Base-by-base conservation (phyloP, 2,888 invertebrate species). In the Troides oblongomaculatus region DNA sequence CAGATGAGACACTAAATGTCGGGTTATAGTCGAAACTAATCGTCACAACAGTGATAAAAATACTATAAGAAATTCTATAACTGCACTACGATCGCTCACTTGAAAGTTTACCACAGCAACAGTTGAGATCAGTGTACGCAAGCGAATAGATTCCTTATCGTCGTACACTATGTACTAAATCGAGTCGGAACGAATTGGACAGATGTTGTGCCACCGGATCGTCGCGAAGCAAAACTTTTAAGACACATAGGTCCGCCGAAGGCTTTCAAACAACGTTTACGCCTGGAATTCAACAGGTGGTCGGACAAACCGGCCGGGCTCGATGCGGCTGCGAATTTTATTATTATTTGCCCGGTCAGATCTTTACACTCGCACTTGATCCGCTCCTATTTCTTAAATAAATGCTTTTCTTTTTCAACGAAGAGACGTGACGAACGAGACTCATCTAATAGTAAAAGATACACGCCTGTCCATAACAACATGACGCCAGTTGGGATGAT, bases 241-340 rank as follows among this genome's bases (percentile, higher is more conserved):
- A 67, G 64, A 61, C 64, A 59, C 66, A 46, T 53, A 57, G 36
- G 57, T 71, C 71, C 68, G 73, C 72, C 72, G 73, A 71, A 72
- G 71, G 62, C 71, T 73, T 67, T 66, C 62, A 65, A 73, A 69
- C 64, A 72, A 68, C 68, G 62, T 72, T 70, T 68, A 30, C 69
- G 64, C 56, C 62, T 68, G n/a, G 66, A 72, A 68, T 72, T 69
- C 72, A 73, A 77, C 77, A 77, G 74, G 75, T 76, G 74, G 72
- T 62, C 68, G 69, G 60, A 30, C 69, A 67, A 69, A 70, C 66
- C 66, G 71, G 70, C 69, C 68, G 53, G 64, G 36, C 17, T 60
- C 60, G 66, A 39, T 59, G 59, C 68, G 14, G 17, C 58, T 66
- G 66, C 59, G 60, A 53, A 63, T 62, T 66, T 59, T 66, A 62